A percentile compares a stretch with the other conserved stretches of the same genome.
These are phyloP conservation scores for Tapera naevia DNA, from an alignment of 2,797 vertebrate genomes.

Conservation along the genomic window DNA sequence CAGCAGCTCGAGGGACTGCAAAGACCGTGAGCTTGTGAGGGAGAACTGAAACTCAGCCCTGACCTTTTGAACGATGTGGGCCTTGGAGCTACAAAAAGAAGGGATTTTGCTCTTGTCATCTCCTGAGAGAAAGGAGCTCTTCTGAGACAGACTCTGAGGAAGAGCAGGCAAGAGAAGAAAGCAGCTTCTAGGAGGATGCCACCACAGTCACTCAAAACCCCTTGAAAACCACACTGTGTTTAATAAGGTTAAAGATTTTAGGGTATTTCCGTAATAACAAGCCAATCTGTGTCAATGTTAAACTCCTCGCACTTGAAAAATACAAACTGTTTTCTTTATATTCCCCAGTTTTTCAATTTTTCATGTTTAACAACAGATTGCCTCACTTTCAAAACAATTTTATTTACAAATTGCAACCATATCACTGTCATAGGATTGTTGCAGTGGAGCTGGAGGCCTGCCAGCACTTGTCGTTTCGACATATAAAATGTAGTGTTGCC, in stretches of 20 bases:
- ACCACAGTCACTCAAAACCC: not conserved
- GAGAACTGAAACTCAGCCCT: not conserved
- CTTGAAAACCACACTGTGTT: not conserved
- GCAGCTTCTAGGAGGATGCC: not conserved
- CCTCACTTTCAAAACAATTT: not conserved
- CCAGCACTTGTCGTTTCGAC: constrained; percentile 17
- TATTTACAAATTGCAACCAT: constrained; percentile 19
- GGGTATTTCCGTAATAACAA: not conserved
- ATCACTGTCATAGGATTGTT: constrained; percentile 6
- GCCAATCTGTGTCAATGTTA: not conserved
- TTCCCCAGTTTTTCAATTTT: not conserved
- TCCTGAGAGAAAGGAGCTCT: not conserved
- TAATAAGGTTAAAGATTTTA: not conserved
- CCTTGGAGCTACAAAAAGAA: not conserved
- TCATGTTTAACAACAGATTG: constrained; percentile 7
- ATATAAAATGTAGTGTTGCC: constrained; percentile 29
- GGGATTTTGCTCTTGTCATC: not conserved
- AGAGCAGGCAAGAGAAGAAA: not conserved
- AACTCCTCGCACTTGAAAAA: not conserved
- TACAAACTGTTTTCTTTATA: not conserved
- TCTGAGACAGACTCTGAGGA: not conserved
- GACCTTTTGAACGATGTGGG: constrained; percentile 19
- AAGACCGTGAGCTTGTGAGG: not conserved
- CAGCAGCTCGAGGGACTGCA: not conserved
- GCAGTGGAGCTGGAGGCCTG: constrained; percentile 48